A percentile compares a stretch with the other conserved stretches of the same genome.
These are phyloP conservation scores for Naja naja DNA, from an alignment of 2,113 vertebrate genomes.

Conservation along the genomic window DNA sequence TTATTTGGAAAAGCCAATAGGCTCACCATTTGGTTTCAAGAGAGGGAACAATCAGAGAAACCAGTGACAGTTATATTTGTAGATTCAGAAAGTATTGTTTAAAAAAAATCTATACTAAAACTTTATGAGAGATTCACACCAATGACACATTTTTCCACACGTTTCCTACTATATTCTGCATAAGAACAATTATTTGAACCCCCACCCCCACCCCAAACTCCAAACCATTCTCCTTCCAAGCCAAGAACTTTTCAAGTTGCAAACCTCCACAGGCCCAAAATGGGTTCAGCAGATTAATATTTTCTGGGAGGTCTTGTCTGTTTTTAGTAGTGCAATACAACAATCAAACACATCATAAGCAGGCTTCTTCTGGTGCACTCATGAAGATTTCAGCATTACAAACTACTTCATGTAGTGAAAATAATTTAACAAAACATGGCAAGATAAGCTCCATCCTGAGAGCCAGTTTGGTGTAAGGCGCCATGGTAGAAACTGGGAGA, in stretches of 20 bases:
- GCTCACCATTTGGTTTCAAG: neutral
- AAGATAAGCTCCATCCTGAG: neutral
- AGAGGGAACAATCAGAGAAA: neutral
- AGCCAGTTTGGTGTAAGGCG: neutral
- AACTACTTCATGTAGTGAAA: neutral
- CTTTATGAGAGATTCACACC: neutral
- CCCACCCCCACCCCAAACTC: neutral
- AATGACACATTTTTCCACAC: neutral
- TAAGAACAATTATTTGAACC: neutral
- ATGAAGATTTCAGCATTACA: neutral
- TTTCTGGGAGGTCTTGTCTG: neutral
- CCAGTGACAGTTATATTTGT: neutral
- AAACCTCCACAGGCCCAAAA: neutral
- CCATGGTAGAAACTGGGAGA: neutral
- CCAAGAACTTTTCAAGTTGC: neutral
- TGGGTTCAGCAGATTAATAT: neutral
- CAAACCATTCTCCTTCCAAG: neutral
- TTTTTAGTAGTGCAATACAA: neutral
- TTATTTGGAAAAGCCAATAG: neutral
- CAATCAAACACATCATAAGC: neutral
- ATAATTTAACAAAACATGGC: neutral
- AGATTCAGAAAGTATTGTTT: neutral
- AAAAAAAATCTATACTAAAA: neutral
- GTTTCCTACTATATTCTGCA: neutral
- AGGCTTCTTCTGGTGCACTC: neutral